Conservation (phyloP, 2,888 invertebrate species). For the Calliopum simillimum region DNA sequence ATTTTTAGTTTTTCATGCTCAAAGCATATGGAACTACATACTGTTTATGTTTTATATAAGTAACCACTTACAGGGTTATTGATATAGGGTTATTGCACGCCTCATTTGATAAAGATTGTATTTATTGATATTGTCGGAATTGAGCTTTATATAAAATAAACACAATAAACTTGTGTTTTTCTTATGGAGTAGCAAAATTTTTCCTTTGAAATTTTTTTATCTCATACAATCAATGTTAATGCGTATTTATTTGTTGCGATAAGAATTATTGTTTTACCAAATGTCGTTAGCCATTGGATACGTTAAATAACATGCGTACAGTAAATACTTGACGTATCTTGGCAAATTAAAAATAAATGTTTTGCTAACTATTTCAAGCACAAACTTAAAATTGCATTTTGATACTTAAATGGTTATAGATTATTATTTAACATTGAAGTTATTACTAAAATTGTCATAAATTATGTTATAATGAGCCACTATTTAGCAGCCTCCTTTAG, state of each 20-base stretch:
- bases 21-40: too few relatives aligned
- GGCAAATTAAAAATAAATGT: neutral
- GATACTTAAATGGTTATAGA: too few relatives aligned
- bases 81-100: neutral
- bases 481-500: too few relatives aligned
- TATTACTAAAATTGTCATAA: too few relatives aligned
- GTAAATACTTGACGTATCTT: neutral
- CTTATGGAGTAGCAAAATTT: neutral
- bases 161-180: neutral
- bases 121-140: neutral
- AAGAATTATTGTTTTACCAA: neutral
- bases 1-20: too few relatives aligned
- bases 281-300: slow-evolving; percentile 3
- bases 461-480: too few relatives aligned
- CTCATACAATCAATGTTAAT: neutral
- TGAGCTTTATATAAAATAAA: neutral
- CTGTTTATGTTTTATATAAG: too few relatives aligned
- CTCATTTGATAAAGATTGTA: neutral
- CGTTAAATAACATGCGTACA: neutral
- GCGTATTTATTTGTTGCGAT: slow-evolving; percentile 5
- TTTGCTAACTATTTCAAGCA: too few relatives aligned
- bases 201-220: neutral
- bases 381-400: too few relatives aligned
- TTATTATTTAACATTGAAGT: too few relatives aligned
- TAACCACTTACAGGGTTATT: neutral